Base-by-base conservation (phyloP, 2,113 vertebrate genomes). In the Abramis brama region DNA sequence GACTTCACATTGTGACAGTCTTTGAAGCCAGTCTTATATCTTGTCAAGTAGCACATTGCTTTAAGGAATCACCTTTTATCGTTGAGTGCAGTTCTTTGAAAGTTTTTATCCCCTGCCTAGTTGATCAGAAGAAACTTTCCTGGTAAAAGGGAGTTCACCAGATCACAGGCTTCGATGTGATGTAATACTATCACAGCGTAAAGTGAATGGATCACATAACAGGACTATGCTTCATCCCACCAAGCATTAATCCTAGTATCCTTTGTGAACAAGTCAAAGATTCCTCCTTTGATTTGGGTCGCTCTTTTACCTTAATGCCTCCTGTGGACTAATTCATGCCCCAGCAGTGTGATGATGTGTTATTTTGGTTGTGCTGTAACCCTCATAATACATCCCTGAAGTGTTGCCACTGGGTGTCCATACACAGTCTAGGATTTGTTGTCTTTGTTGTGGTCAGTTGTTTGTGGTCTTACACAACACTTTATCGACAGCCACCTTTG, bases 261-360 rank as follows among this genome's bases (percentile, higher is more conserved):
- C 87, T 82, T 62, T 81, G 6, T 23, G 68, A 59, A 45, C 75
- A 62, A 30, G 36, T 77, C 77, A 43, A 23, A 2, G 75, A 57
- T 55, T 55, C n/a, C 36, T 75, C 30, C 30, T 66, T 21, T 77
- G 19, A 78, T 59, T 82, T 73, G 27, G 8, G 45, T n/a, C 0
- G 13, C 57, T 79, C 71, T 85, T 85, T 73, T 43, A 36, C 25
- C 36, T 62, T 66, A 8, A 62, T 79, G 60, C 15, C 52, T 78
- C 74, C 10, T 77, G 57, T 52, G 19, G 23, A 68, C 11, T 71
- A 15, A 13, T 82, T 81, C 19, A 45, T 45, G 2, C 33, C n/a
- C 36, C 25, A 43, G 50, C n/a, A 43, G 15, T 64, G 19, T 50
- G 39, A n/a, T 36, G 25, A n/a, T 36, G 25, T n/a, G 39, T 70